Evolutionary conservation across 2,888 invertebrate genomes (phyloP), one percentile per base, ranked within the genome.

Genomic region (Portevinia maculata): DNA sequence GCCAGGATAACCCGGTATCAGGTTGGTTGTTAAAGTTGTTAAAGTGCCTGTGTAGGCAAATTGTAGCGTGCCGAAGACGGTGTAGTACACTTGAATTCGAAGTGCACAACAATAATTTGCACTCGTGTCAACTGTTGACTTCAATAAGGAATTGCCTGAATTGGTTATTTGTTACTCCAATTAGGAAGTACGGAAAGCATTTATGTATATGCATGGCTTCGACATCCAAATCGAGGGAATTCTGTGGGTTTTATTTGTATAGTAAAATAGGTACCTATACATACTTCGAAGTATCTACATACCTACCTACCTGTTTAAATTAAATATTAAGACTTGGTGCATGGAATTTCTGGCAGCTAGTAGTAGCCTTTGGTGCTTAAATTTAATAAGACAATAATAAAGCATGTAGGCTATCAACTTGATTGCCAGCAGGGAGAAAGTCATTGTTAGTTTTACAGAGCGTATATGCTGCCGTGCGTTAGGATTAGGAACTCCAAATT

Each of bases 131-230:
- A 78, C 64, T 67, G 65, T 78, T 65, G 48, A 59, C 55, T 78
- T 74, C 52, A 83, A 81, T 71, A 78, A 83, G 81, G 71, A 71
- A 78, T 83, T 55, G 81, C 76, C 71, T 71, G 78, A 71, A 71
- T 71, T 71, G 81, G 78, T 65, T 76, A 83, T 83, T 83, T 78
- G 81, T 83, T 65, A 59, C 55, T 83, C 70, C 81, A 78, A 78
- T 78, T 83, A 76, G 81, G 81, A 83, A 76, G 81, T 71, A 60
- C 52, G 48, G 48, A 55, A 65, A 78, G 60, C 55, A 67, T 76
- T 76, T 53, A 57, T 76, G 69, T 46, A 41, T 46, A 28, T 24
- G 17, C 19, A 4, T 24, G 24, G 11, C 19, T 39, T 15, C 3
- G 21, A 50, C 55, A 74, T 28, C 57, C 73, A 37, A 71, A 71